These are phyloP conservation scores for Semaprochilodus insignis DNA, from an alignment of 2,797 vertebrate species.

Conservation along the genomic window DNA sequence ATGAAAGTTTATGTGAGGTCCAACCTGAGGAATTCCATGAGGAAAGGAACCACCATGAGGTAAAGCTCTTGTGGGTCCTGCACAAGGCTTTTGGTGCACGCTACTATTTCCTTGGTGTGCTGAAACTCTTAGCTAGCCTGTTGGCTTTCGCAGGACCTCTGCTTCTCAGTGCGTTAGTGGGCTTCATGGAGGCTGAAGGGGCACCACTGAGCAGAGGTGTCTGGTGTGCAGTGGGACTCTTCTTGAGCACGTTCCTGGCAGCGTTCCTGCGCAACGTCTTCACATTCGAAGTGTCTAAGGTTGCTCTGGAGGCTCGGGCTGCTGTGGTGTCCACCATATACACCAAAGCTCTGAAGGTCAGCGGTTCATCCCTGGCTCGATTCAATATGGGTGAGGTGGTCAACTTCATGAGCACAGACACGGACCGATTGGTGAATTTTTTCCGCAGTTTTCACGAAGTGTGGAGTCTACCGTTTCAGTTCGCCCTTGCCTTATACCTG, in stretches of 20 bases:
- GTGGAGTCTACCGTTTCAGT: slow-evolving; percentile 91
- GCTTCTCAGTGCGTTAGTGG: slow-evolving; percentile 87
- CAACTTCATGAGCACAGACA: slow-evolving; percentile 94
- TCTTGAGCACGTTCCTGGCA: slow-evolving; percentile 79
- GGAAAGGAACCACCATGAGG: slow-evolving; percentile 52
- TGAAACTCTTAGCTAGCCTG: slow-evolving; percentile 83
- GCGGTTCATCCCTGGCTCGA: slow-evolving; percentile 75
- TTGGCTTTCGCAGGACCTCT: slow-evolving; percentile 87
- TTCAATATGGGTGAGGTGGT: slow-evolving; percentile 87
- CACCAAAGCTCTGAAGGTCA: slow-evolving; percentile 83
- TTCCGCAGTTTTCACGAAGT: slow-evolving; percentile 91
- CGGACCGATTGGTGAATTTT: slow-evolving; percentile 89
- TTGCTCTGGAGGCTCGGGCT: slow-evolving; percentile 81
- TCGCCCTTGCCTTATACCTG: slow-evolving; percentile 89
- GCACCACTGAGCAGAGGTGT: slow-evolving; percentile 84
- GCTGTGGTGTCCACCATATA: slow-evolving; percentile 87
- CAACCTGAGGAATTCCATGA: slow-evolving; percentile 53
- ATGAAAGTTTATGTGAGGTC: slow-evolving; percentile 62
- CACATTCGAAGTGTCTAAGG: slow-evolving; percentile 84
- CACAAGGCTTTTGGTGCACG: slow-evolving; percentile 83
- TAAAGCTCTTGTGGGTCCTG: slow-evolving; percentile 80
- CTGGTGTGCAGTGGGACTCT: slow-evolving; percentile 87
- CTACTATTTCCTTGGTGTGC: slow-evolving; percentile 85
- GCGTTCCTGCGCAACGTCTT: slow-evolving; percentile 88
- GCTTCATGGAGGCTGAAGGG: slow-evolving; percentile 86